Conservation (phyloP, 2,888 invertebrate species). For the Hydrotaea cyrtoneurina region DNA sequence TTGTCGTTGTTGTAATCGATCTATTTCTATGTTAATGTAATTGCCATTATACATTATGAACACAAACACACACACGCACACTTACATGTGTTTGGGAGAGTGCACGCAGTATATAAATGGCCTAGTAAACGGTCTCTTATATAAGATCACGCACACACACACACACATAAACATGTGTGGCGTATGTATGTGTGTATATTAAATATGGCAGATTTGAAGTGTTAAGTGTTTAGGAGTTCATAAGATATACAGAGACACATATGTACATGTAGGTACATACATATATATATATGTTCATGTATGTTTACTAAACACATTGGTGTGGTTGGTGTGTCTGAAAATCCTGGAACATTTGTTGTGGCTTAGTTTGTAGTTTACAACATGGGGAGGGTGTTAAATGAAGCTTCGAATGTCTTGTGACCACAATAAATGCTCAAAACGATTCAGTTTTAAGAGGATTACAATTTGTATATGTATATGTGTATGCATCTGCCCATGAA, state of each 20-base stretch:
- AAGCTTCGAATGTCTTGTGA: slow-evolving; percentile 54
- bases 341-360: slow-evolving; percentile 32
- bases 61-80: slow-evolving; percentile 24
- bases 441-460: slow-evolving; percentile 58
- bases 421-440: slow-evolving; percentile 58
- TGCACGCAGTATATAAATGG: slow-evolving; percentile 4
- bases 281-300: neutral
- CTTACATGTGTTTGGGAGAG: neutral
- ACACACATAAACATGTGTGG: neutral
- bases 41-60: slow-evolving; percentile 36
- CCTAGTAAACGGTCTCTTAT: slow-evolving; percentile 20
- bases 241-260: slow-evolving; percentile 2
- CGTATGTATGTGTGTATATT: slow-evolving; percentile 26
- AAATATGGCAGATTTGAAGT: slow-evolving; percentile 44
- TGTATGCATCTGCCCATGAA: neutral
- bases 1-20: slow-evolving; percentile 38
- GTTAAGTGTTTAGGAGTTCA: slow-evolving; percentile 48
- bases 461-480: slow-evolving; percentile 24
- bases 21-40: slow-evolving; percentile 45
- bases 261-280: neutral
- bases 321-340: no score
- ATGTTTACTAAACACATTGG: neutral
- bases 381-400: slow-evolving; percentile 40
- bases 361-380: slow-evolving; percentile 37
- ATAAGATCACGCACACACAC: neutral